phyloP scores from a whole-genome alignment of 2,888 invertebrate species.

The Scaeva pyrastri region DNA sequence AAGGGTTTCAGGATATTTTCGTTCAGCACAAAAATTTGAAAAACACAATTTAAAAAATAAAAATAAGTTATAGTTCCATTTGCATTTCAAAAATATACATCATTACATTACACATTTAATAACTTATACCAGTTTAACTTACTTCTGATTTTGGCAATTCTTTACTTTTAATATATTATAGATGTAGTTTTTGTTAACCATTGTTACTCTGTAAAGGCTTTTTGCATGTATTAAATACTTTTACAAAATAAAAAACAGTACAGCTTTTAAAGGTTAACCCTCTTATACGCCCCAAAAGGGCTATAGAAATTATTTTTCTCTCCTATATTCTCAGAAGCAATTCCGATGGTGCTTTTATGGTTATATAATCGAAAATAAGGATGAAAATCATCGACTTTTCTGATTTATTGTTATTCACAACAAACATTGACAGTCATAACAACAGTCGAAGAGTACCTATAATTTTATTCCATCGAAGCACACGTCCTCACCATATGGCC shows the following conservation, averaged over 20 bases:
- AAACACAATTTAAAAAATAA: neutral
- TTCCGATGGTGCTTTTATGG: too few relatives aligned
- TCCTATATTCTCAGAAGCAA: neutral
- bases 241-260: neutral
- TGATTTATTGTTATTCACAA: too few relatives aligned
- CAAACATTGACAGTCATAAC: too few relatives aligned
- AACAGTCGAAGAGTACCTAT: too few relatives aligned
- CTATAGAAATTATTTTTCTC: neutral
- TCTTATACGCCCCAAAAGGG: neutral
- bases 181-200: constrained; percentile 9
- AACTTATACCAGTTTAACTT: constrained; percentile 1
- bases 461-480: too few relatives aligned
- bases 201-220: constrained; percentile 3
- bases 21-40: neutral
- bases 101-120: neutral
- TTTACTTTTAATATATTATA: neutral
- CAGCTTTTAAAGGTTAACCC: neutral
- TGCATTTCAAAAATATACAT: constrained; percentile 24
- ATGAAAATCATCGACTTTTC: too few relatives aligned
- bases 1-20: too few relatives aligned
- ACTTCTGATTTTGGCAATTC: constrained; percentile 1
- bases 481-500: too few relatives aligned
- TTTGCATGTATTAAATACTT: constrained; percentile 19
- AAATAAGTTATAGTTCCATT: neutral
- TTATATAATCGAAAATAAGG: too few relatives aligned